Evolutionary conservation across 2,113 vertebrate genomes (phyloP).

Genomic region (Phoxinus phoxinus): DNA sequence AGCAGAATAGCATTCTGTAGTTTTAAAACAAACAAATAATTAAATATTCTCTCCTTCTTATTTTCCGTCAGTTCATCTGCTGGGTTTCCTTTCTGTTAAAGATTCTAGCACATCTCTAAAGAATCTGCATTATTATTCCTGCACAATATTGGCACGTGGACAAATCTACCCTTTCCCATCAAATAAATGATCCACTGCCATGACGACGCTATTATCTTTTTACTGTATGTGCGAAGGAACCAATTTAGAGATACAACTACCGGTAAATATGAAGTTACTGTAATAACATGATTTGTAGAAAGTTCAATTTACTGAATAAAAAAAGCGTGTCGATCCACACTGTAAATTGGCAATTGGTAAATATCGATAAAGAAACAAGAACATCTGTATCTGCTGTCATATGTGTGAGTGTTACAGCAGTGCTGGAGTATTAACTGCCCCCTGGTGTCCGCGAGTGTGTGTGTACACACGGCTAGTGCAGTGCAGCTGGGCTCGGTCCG

Average conservation of each 20-base stretch:
- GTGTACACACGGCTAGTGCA: too few species aligned
- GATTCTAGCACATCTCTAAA: neutral
- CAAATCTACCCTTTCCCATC: neutral
- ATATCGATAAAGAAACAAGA: neutral
- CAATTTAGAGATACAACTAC: neutral
- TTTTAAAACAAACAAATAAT: neutral
- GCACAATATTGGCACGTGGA: neutral
- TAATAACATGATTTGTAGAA: neutral
- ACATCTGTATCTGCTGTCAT: neutral
- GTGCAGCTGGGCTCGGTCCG: fast-evolving
- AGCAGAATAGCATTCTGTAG: neutral
- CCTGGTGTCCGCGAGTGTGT: neutral
- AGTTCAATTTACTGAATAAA: neutral
- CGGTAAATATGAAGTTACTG: neutral
- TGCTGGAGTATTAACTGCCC: fast-evolving
- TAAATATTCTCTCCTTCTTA: neutral
- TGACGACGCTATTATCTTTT: neutral
- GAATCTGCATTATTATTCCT: neutral
- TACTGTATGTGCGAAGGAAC: neutral
- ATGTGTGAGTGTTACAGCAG: neutral
- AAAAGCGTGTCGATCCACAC: neutral
- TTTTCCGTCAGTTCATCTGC: neutral
- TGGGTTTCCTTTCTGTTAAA: neutral
- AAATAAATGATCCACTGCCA: neutral
- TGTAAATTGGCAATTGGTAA: neutral